A percentile compares a stretch with the other conserved stretches of the same genome.
These are phyloP conservation scores for Drosophila atroscutellata DNA, from an alignment of 2,888 invertebrate genomes.

Conservation along the genomic window DNA sequence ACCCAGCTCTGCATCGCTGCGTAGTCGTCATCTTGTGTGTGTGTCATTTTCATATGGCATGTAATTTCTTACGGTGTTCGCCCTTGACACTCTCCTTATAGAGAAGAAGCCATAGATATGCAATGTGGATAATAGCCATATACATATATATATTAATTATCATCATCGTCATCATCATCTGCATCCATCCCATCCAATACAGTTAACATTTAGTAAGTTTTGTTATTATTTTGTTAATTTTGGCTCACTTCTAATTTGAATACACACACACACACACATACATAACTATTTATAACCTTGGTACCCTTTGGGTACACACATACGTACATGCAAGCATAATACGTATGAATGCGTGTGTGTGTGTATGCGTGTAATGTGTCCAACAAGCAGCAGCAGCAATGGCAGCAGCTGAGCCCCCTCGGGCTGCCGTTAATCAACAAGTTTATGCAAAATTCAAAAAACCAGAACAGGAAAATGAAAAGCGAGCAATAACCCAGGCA, in stretches of 20 bases:
- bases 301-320: slow-evolving; percentile 44
- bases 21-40: slow-evolving; percentile 39
- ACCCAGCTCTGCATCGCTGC: slow-evolving; percentile 1
- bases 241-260: slow-evolving; percentile 1
- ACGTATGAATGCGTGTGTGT: neutral
- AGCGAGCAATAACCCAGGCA: slow-evolving; percentile 76
- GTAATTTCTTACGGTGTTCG: slow-evolving; percentile 6
- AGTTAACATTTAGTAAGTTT: neutral
- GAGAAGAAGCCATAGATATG: slow-evolving; percentile 54
- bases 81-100: slow-evolving; percentile 60
- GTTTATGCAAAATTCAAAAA: slow-evolving; percentile 75
- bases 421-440: slow-evolving; percentile 75
- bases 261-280: neutral
- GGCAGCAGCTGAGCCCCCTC: slow-evolving; percentile 71
- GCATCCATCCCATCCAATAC: neutral
- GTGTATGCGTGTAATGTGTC: slow-evolving; percentile 34
- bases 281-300: slow-evolving; percentile 39
- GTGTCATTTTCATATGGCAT: slow-evolving; percentile 21
- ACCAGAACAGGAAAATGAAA: slow-evolving; percentile 80
- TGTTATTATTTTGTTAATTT: slow-evolving; percentile 18
- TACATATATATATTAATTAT: neutral
- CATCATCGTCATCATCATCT: neutral
- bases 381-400: slow-evolving; percentile 49
- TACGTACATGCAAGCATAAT: neutral
- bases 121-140: slow-evolving; percentile 3